Evolutionary conservation across 2,888 invertebrate species (phyloP).

Genomic region (Doris montereyensis): DNA sequence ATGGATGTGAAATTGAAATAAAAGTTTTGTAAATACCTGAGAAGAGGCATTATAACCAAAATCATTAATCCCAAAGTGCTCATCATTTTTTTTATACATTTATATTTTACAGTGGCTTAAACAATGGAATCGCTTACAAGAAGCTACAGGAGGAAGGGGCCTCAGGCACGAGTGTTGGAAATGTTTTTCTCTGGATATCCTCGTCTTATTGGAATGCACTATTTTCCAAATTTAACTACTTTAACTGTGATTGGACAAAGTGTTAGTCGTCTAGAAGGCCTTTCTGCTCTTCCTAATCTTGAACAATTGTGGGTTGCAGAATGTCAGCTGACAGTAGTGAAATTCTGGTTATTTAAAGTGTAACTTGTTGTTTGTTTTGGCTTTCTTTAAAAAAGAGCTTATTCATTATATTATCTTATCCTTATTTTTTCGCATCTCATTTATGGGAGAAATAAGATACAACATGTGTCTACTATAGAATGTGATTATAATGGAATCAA

Average conservation of each 20-base stretch:
- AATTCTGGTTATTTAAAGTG: no score
- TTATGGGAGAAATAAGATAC: no score
- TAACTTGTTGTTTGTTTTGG: no score
- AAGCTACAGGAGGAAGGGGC: slow-evolving; percentile 59
- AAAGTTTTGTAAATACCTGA: no score
- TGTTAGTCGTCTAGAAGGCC: slow-evolving; percentile 56
- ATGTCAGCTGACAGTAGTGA: slow-evolving; percentile 59
- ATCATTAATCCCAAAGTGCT: no score
- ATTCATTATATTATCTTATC: no score
- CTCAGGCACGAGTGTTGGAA: slow-evolving; percentile 61
- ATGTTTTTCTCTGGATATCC: slow-evolving; percentile 72
- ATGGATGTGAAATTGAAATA: no score
- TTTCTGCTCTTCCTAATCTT: slow-evolving; percentile 51
- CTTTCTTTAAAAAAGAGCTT: no score
- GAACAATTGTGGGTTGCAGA: slow-evolving; percentile 65
- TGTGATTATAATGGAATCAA: no score
- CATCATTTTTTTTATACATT: not conserved
- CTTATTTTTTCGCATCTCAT: no score
- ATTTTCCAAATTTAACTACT: slow-evolving; percentile 68
- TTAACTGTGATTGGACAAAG: slow-evolving; percentile 63
- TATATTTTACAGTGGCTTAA: slow-evolving; percentile 57
- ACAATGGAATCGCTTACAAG: slow-evolving; percentile 66
- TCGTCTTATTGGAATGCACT: slow-evolving; percentile 63
- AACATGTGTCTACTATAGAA: no score
- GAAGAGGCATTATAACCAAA: no score